Conservation (phyloP, 2,797 vertebrate species). For the Poeciliopsis presidionis region DNA sequence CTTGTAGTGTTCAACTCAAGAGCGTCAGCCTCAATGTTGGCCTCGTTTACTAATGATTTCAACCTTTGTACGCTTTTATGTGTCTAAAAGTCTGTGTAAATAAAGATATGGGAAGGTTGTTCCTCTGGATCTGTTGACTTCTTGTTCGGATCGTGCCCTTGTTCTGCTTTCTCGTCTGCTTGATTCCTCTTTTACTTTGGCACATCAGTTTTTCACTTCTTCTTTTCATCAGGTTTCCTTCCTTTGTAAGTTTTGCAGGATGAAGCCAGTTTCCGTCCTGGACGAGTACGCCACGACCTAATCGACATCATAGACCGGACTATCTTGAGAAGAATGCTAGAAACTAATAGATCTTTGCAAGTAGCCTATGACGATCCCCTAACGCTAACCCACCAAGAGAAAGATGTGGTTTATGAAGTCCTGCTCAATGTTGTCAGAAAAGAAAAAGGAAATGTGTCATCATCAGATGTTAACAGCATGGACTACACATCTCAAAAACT, state of each 20-base stretch:
- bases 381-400: background rate
- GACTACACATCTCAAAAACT: background rate
- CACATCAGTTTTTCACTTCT: background rate
- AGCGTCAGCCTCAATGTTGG: background rate
- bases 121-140: background rate
- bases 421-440: background rate
- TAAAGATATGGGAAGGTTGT: background rate
- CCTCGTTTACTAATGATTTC: background rate
- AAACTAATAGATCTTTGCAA: background rate
- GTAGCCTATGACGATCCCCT: background rate
- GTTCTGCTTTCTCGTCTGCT: constrained; percentile 4
- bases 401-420: background rate
- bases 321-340: background rate
- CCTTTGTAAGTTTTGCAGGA: background rate
- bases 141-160: background rate
- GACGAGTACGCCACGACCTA: background rate
- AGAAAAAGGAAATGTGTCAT: background rate
- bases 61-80: background rate
- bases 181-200: background rate
- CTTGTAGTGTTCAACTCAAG: constrained; percentile 56
- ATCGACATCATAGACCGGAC: background rate
- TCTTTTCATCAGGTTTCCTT: background rate
- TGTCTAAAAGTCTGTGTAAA: background rate
- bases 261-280: background rate
- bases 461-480: background rate